Evolutionary conservation across 2,797 vertebrate genomes (phyloP).

Genomic region (Astyanax mexicanus): DNA sequence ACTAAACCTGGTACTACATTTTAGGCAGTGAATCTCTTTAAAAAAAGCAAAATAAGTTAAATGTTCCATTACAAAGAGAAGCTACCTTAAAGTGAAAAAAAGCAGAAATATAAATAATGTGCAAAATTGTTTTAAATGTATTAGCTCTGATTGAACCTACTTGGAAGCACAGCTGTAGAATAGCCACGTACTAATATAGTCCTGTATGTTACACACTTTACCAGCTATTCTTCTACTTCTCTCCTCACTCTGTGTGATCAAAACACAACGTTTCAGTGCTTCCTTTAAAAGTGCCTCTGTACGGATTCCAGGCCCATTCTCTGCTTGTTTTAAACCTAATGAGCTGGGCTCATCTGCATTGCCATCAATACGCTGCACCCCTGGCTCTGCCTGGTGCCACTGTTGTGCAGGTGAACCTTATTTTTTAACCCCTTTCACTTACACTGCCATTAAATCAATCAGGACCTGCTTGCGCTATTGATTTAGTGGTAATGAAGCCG

Average conservation of each 20-base stretch:
- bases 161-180: background rate
- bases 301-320: slow-evolving; percentile 28
- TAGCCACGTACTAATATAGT: background rate
- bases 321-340: slow-evolving; percentile 44
- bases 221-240: background rate
- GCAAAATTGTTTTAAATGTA: background rate
- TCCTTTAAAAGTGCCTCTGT: slow-evolving; percentile 34
- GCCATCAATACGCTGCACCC: slow-evolving; percentile 52
- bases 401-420: slow-evolving; percentile 65
- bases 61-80: slow-evolving; percentile 11
- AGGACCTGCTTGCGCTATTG: slow-evolving; percentile 64
- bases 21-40: background rate
- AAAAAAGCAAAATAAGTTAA: background rate
- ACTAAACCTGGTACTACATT: background rate
- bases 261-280: background rate
- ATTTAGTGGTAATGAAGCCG: slow-evolving; percentile 70
- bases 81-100: background rate
- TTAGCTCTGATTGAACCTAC: background rate
- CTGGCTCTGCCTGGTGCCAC: slow-evolving; percentile 40
- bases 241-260: background rate
- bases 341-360: slow-evolving; percentile 58
- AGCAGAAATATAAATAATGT: background rate
- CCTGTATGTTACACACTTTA: too few species aligned
- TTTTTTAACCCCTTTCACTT: slow-evolving; percentile 73
- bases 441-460: slow-evolving; percentile 72